These are phyloP conservation scores for Megamerina dolium DNA, from an alignment of 2,888 invertebrate genomes.

Conservation along the genomic window DNA sequence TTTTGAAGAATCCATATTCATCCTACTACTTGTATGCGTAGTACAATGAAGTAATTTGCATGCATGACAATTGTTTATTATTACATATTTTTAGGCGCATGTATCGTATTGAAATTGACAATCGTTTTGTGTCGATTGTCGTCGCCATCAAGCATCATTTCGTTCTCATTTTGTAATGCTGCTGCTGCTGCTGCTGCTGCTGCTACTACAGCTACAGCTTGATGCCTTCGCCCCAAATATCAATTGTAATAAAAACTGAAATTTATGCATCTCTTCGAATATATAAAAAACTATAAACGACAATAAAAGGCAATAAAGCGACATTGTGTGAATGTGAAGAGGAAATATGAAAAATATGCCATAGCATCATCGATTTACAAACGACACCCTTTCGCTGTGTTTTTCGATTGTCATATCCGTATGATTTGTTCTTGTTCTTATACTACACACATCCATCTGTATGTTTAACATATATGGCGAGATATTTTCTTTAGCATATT, in stretches of 20 bases:
- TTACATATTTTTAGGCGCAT: conserved; percentile 35
- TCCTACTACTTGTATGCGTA: conserved; percentile 1
- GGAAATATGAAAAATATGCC: conserved; percentile 37
- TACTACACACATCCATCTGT: not conserved
- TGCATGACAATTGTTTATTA: conserved; percentile 46
- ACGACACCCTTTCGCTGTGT: not conserved
- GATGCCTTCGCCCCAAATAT: conserved; percentile 10
- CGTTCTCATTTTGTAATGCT: too few relatives aligned
- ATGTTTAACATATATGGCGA: conserved; percentile 14
- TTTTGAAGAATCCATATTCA: conserved; percentile 9
- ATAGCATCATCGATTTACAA: conserved; percentile 25
- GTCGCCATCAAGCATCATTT: not conserved
- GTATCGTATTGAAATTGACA: conserved; percentile 35
- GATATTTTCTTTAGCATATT: conserved; percentile 16
- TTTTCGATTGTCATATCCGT: not conserved
- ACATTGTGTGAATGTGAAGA: conserved; percentile 24
- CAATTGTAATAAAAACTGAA: conserved; percentile 18
- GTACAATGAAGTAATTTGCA: conserved; percentile 44
- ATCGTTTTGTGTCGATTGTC: conserved; percentile 11
- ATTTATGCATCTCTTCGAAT: conserved; percentile 24
- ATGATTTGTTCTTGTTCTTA: not conserved
- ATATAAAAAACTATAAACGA: conserved; percentile 37
- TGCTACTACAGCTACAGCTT: not conserved
- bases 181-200: too few relatives aligned
- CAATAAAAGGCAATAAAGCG: conserved; percentile 37